Percentiles rank a stretch among this genome's conserved stretches.
Conservation (phyloP, 2,113 vertebrate species). For the Herpailurus yagouaroundi region DNA sequence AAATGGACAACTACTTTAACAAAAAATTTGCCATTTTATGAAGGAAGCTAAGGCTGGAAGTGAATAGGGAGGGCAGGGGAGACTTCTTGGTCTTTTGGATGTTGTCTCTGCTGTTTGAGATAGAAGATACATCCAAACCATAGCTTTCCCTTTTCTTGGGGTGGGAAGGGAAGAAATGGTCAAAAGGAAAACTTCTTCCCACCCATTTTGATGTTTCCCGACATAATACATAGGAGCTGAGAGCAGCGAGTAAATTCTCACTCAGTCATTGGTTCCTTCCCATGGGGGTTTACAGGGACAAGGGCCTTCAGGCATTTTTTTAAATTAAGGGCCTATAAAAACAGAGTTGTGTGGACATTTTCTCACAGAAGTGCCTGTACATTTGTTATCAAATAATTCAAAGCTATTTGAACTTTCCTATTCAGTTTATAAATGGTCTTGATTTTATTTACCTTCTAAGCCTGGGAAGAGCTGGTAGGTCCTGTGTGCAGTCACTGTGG, state of each 20-base stretch:
- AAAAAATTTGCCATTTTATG: neutral
- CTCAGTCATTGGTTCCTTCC: neutral
- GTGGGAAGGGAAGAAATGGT: neutral
- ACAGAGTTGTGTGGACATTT: neutral
- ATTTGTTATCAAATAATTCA: neutral
- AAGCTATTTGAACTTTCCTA: neutral
- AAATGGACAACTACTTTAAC: slow-evolving; percentile 30
- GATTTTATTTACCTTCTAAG: neutral
- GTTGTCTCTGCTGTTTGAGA: neutral
- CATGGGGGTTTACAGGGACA: neutral
- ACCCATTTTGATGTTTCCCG: neutral
- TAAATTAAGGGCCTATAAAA: neutral
- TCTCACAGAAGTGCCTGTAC: neutral
- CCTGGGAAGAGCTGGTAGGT: neutral
- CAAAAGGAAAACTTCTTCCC: neutral
- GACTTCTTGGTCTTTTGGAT: neutral
- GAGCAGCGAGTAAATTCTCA: neutral
- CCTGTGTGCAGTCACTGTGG: neutral
- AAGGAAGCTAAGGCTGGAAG: neutral
- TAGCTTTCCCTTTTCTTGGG: neutral
- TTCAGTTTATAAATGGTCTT: neutral
- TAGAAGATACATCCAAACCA: neutral
- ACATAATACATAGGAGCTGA: neutral
- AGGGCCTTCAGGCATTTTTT: neutral
- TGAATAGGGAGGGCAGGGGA: neutral